phyloP scores from a whole-genome alignment of 2,797 vertebrate genomes.

The Intellagama lesueurii region DNA sequence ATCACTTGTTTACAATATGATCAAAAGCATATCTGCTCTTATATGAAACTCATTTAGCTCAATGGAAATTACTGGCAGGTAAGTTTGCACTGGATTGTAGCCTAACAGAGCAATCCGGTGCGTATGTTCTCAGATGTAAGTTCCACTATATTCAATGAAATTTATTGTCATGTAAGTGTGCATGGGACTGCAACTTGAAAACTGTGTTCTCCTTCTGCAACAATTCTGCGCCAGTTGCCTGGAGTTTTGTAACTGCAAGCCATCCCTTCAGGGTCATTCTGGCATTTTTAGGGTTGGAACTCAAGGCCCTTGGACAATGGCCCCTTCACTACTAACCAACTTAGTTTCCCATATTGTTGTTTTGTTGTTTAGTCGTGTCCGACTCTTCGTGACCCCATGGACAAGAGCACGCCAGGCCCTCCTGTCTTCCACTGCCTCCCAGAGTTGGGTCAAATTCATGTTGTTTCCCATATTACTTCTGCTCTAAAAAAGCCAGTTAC shows the following conservation, averaged over 20 bases:
- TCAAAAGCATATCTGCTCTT: background rate
- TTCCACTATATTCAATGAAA: background rate
- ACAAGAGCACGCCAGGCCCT: no score
- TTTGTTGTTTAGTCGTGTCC: no score
- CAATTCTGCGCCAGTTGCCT: background rate
- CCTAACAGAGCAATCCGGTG: background rate
- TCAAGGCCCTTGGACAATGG: background rate
- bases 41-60: background rate
- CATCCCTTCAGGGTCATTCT: background rate
- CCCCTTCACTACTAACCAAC: background rate
- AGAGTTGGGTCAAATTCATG: no score
- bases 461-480: background rate
- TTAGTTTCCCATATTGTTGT: background rate
- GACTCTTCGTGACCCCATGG: no score
- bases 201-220: background rate
- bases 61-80: background rate
- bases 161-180: background rate
- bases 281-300: background rate
- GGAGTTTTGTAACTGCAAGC: background rate
- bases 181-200: background rate
- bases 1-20: background rate
- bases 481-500: background rate
- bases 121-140: background rate
- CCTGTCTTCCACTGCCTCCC: no score
- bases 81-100: background rate